Evolutionary conservation across 2,113 vertebrate genomes (phyloP), one percentile per base, ranked within the genome.

Genomic region (Scartelaos histophorus): DNA sequence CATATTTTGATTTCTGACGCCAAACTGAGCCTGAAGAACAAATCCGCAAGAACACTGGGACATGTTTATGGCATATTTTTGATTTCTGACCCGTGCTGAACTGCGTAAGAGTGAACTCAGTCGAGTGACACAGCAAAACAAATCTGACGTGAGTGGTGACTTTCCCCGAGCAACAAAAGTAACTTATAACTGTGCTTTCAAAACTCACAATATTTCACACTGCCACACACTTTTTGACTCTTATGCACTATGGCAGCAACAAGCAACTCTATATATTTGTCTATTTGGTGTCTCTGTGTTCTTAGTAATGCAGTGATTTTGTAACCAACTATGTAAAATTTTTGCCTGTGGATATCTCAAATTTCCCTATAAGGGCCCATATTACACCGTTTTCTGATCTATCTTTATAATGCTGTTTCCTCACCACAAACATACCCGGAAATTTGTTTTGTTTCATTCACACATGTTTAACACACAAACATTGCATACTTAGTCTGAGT

Each of bases 41-140:
- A 61, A 61, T 34, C 15, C 6, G 1, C 58, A 7, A 3, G 25
- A 34, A 61, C 17, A 61, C 15, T 61, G 58, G 24, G 24, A 34
- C 58, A 61, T 34, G 15, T 61, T 34, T 61, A 61, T 61, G 58
- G 25, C 58, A 34, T 61, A 61, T 61, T 34, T 54, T 34, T 61
- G 25, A 61, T 34, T 34, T 61, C 24, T 61, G 58, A 61, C 58
- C 58, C 24, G 13, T 61, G 58, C 24, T 61, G 58, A 61, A 29
- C 58, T 61, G 58, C 25, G 58, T 25, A 19, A 34, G 15, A 61
- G 58, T 34, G 25, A 16, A 61, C 58, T 61, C 58, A 61, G 58
- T 34, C 25, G 58, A 34, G 58, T 61, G 73, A 79, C 77, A 61
- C 65, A 64, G 79, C 58, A 76, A 79, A 69, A 84, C 61, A 79